Base-by-base conservation (phyloP, 2,888 invertebrate species). In the Oxytorus armatus region DNA sequence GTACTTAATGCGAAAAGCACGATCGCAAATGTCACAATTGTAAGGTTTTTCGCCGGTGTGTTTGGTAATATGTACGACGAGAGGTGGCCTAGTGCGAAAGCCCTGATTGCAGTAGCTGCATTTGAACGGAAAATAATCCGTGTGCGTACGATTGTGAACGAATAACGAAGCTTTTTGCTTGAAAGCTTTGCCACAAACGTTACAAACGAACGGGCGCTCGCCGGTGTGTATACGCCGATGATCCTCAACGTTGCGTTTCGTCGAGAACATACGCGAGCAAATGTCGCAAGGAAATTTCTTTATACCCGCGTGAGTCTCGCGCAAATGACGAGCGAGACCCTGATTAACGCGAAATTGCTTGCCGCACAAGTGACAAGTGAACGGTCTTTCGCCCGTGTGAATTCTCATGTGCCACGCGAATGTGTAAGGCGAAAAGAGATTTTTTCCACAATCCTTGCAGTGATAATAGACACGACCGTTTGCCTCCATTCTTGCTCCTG, bases 301-400 rank as follows among this genome's bases (percentile, higher is more conserved):
- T 3, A 93, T 92, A 1, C 94, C 93, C 83, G 94, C 93, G 90
- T 95, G 95, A 1, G 95, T 95, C 84, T 95, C 94, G 21, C 93
- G 92, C 23, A 95, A 85, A 86, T 95, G 95, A 0, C 95, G 92
- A 55, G 93, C 93, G 25, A 95, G 90, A 0, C 95, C 95, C 89
- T 94, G 93, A 14, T 94, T 94, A n/a, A 95, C 93, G 21, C 95
- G 92, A 90, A 95, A 95, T 87, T 94, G 94, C 84, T 94, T 95
- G 1, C 95, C 95, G 88, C 95, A 95, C 18, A 94, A 87, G 88
- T 95, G 95, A 86, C 95, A 95, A 0, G 94, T 94, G 89, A 94
- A 95, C 0, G 95, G 94, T 57, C 94, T 92, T 90, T 95, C 95
- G 1, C 95, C 95, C 5, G 95, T 94, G 88, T 95, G 95, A 72